Base-by-base conservation (phyloP, 2,797 vertebrate genomes). In the Liasis olivaceus region DNA sequence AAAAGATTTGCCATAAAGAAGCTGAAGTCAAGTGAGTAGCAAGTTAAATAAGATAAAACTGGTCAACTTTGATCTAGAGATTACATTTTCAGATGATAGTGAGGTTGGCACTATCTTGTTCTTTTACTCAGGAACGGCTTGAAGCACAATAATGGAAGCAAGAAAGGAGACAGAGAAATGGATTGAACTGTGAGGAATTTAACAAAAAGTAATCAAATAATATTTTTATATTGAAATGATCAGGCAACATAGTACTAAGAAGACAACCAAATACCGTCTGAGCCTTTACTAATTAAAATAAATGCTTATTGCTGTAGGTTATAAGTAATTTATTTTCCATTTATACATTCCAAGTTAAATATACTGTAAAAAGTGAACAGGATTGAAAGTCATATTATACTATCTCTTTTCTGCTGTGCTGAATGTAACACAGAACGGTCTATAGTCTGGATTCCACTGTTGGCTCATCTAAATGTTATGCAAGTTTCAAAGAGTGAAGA, bases 341-440 rank as follows among this genome's bases (percentile, higher is more conserved):
- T 95, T 95, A 85, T 93, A 91, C 87, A 92, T 89, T 94, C 20
- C 11, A 95, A 96, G 96, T 96, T 94, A 94, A 96, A 96, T 96
- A 96, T 95, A 31, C 86, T 95, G 9, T 87, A 96, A 93, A 72
- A 93, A 94, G 91, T 85, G 90, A 95, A 94, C 24, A 94, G 86
- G 86, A 87, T 94, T 77, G 94, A 86, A 58, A 90, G 85, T 89
- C 56, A 93, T 93, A 89, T 5, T 94, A 93, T 95, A 95, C 91
- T 93, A 9, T 24, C 87, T 42, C 42, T 81, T 94, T 96, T 93
- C 28, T 66, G 14, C 13, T 88, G 26, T 93, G 77, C 89, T 90
- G 92, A 92, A 7, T 51, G 26, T 11, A 89, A n/a, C 6, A 90
- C 5, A 86, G 36, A 95, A 66, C 42, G 95, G 62, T 56, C 31